These are phyloP conservation scores for Sinotaia quadrata DNA, from an alignment of 2,888 invertebrate species.

Conservation along the genomic window DNA sequence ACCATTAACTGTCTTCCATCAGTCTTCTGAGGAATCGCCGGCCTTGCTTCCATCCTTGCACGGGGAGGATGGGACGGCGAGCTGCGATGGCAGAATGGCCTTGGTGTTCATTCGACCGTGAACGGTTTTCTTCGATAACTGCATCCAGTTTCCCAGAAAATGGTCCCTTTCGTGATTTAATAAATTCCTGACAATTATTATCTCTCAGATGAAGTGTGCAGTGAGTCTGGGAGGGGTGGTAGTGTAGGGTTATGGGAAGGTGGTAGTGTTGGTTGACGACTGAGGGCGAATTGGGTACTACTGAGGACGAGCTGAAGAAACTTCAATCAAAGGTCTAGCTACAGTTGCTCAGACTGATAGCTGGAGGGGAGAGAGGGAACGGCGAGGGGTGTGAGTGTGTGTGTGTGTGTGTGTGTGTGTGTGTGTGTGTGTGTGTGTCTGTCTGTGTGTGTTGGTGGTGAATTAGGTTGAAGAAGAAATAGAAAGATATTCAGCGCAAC, in stretches of 20 bases:
- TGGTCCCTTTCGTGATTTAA: slow-evolving; percentile 16
- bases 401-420: neutral
- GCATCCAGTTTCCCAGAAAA: neutral
- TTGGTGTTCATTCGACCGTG: slow-evolving; percentile 15
- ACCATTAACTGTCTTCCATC: no score
- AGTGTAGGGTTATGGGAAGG: neutral
- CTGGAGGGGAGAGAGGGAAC: neutral
- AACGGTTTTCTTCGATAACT: slow-evolving; percentile 17
- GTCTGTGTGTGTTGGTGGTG: no score
- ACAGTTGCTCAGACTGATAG: neutral
- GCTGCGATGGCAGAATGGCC: neutral
- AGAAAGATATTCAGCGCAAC: no score
- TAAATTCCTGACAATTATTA: slow-evolving; percentile 31
- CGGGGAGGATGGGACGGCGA: neutral
- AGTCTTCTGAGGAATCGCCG: no score
- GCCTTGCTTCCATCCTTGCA: no score
- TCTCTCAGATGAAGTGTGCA: slow-evolving; percentile 28
- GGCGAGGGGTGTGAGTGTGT: slow-evolving; percentile 3
- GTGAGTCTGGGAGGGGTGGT: neutral
- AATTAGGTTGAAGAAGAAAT: no score
- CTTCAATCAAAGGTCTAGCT: neutral
- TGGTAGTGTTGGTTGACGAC: neutral
- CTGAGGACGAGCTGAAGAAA: neutral
- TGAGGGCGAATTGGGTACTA: neutral
- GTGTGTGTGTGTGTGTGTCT: neutral